Conservation (phyloP, 2,113 vertebrate genomes). For the Erythrolamprus reginae region DNA sequence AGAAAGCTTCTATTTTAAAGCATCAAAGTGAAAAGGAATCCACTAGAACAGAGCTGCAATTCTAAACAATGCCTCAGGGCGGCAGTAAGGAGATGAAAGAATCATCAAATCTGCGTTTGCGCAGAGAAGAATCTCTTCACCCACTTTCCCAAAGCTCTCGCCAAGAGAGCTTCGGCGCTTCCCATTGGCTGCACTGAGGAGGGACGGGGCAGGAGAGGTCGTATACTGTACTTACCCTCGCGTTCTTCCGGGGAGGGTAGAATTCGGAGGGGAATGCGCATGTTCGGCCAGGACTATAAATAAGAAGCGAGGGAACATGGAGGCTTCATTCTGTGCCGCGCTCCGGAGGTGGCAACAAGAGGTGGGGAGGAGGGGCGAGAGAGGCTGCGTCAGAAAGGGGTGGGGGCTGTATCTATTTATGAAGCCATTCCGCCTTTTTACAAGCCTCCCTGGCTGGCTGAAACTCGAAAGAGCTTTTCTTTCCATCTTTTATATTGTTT, state of each 20-base stretch:
- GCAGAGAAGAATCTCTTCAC: not conserved
- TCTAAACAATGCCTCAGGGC: not conserved
- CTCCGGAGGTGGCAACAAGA: no score
- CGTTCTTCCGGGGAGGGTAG: not conserved
- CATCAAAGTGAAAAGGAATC: not conserved
- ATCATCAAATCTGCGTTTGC: not conserved
- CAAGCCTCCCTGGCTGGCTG: not conserved
- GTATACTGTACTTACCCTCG: not conserved
- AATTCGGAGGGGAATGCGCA: not conserved
- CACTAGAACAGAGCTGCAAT: not conserved
- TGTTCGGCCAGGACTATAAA: not conserved
- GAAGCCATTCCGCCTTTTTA: not conserved
- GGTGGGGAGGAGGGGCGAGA: accelerated
- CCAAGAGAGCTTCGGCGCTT: not conserved
- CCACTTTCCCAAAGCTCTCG: not conserved
- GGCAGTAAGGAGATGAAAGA: not conserved
- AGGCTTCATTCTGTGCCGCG: not conserved
- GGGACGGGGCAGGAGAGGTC: not conserved
- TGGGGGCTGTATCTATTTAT: not conserved
- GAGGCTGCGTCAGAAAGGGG: not conserved
- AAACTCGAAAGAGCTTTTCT: not conserved
- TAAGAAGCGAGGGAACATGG: accelerated
- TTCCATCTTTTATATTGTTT: not conserved
- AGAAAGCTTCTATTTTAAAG: not conserved
- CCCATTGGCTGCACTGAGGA: not conserved